Evolutionary conservation across 92 coral and sea anemone genomes (phyloP).

Genomic region (Nematostella vectensis): DNA sequence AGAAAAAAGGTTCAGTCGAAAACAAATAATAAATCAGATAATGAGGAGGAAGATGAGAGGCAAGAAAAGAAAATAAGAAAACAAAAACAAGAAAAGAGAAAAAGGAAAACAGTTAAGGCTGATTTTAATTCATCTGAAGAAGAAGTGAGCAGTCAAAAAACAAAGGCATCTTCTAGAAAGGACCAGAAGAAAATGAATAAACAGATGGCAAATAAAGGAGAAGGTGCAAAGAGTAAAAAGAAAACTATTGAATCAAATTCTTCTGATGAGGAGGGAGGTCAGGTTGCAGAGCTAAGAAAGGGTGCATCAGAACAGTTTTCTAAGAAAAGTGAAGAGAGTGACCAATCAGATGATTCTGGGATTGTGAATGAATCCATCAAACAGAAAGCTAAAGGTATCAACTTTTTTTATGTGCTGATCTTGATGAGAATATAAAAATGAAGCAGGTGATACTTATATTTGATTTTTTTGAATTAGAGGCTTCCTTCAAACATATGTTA

Average conservation of each 20-base stretch:
- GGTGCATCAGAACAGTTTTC: background rate
- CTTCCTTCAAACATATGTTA: too few species aligned
- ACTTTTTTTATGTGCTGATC: too few species aligned
- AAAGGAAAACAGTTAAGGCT: too few species aligned
- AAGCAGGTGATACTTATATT: too few species aligned
- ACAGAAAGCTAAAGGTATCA: too few species aligned
- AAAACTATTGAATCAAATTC: background rate
- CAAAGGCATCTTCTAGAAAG: background rate
- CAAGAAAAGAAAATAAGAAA: background rate
- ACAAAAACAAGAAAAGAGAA: background rate
- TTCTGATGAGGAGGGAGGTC: background rate
- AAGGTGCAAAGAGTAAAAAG: background rate
- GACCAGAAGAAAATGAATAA: background rate
- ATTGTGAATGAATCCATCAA: too few species aligned
- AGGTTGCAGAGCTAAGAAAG: background rate
- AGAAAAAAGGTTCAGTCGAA: background rate
- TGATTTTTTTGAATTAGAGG: too few species aligned
- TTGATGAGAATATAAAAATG: too few species aligned
- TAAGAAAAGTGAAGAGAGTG: too few species aligned
- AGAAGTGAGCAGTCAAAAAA: background rate
- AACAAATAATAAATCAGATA: background rate
- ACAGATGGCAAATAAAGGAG: background rate
- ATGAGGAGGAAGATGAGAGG: background rate
- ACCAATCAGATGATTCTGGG: background rate
- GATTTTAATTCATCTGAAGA: too few species aligned